phyloP scores from a whole-genome alignment of 2,797 vertebrate species.

The Chaunax sp. region DNA sequence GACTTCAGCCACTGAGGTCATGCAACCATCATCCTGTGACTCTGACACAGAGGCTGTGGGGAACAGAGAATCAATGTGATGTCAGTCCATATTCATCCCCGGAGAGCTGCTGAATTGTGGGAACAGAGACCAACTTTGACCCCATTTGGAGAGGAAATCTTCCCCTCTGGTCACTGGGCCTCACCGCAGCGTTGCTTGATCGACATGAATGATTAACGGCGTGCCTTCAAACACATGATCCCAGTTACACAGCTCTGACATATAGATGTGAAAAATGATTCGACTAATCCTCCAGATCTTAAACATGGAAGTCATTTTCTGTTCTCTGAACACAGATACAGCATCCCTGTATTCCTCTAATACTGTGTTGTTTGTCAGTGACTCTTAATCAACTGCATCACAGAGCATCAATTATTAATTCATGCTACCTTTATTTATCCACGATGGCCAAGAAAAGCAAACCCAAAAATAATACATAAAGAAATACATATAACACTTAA shows the following conservation, averaged over 20 bases:
- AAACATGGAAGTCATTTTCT: neutral
- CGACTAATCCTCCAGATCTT: neutral
- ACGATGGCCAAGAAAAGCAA: neutral
- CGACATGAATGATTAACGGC: constrained; percentile 39
- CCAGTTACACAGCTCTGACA: neutral
- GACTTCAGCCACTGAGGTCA: constrained; percentile 56
- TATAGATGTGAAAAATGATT: neutral
- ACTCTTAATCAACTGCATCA: neutral
- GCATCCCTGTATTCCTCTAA: neutral
- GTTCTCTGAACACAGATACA: neutral
- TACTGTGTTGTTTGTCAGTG: neutral
- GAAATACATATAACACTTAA: neutral
- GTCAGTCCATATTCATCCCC: constrained; percentile 51
- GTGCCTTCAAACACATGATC: constrained; percentile 6
- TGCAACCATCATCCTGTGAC: constrained; percentile 4
- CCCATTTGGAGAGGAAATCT: constrained; percentile 55
- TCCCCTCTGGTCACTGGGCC: constrained; percentile 33
- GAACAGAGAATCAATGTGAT: constrained; percentile 70
- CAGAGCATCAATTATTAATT: neutral
- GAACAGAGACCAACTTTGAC: constrained; percentile 59
- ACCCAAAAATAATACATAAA: neutral
- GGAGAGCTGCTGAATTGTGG: constrained; percentile 45
- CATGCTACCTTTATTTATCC: neutral
- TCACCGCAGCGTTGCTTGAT: constrained; percentile 42
- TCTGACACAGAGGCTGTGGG: constrained; percentile 34